Conservation (phyloP, 1,140 invertebrate species). For the Drepana arcuata region DNA sequence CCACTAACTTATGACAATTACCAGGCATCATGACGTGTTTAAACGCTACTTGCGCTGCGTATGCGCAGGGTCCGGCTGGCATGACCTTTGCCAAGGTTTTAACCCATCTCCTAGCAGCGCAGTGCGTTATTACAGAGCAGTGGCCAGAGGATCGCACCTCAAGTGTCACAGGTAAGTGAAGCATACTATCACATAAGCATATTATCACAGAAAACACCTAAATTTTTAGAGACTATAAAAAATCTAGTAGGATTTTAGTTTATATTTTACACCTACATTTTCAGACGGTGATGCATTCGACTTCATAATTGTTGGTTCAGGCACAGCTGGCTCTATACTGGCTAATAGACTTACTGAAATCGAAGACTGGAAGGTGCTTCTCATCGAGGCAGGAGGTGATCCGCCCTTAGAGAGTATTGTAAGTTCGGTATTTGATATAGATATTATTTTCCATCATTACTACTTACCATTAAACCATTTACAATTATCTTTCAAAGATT, state of each 20-base stretch:
- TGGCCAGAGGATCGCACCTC: constrained; percentile 37
- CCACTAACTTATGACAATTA: no score
- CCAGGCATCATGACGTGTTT: constrained; percentile 28
- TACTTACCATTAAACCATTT: no score
- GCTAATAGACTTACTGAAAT: constrained; percentile 86
- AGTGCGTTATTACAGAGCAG: constrained; percentile 39
- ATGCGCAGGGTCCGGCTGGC: constrained; percentile 27
- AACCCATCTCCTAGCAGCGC: constrained; percentile 37
- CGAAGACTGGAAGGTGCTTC: constrained; percentile 84
- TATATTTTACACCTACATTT: no score
- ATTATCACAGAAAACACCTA: no score
- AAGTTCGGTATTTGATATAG: constrained; percentile 16
- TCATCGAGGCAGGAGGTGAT: constrained; percentile 91
- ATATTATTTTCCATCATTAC: no score
- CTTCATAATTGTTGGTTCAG: constrained; percentile 48
- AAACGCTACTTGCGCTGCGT: constrained; percentile 17
- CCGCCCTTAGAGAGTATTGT: constrained; percentile 48
- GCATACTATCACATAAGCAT: no score
- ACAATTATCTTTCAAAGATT: no score
- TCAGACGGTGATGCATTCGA: constrained; percentile 44
- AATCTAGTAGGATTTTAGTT: no score
- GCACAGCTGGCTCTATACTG: constrained; percentile 80
- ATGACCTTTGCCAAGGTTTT: constrained; percentile 30
- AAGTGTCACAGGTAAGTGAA: constrained; percentile 30
- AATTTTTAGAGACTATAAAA: no score